Evolutionary conservation across 2,888 invertebrate species (phyloP), one percentile per base, ranked within the genome.

Genomic region (Apamea monoglypha): DNA sequence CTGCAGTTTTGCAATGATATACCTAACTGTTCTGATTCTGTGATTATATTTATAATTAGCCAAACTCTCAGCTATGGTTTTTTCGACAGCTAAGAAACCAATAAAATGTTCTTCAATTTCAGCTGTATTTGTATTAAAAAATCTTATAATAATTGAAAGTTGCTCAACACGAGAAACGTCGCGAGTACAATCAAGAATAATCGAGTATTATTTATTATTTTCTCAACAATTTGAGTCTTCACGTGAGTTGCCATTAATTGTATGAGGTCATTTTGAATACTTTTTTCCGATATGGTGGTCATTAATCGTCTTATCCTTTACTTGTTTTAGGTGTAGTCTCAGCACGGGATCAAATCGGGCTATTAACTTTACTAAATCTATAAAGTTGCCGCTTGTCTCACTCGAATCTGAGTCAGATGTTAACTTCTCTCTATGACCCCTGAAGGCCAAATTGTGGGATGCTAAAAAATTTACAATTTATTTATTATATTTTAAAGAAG

Each of bases 111-210:
- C 59, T 29, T 29, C n/a, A 29, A 29, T 29, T 29, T 29, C 14
- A 29, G n/a, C 14, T 59, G 59, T 29, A 16, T 59, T 29, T 59
- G n/a, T 59, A 29, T 59, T 29, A 29, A n/a, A 12, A 59, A 59
- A 59, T n/a, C 59, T n/a, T 59, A n/a, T n/a, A 59, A n/a, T 59
- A 59, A n/a, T 59, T n/a, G n/a, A 59, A 59, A 59, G n/a, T 59
- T 29, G 59, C n/a, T 59, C 59, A 59, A 59, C 14, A 59, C 59
- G n/a, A 59, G 59, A 59, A 59, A 59, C 59, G n/a, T 59, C n/a
- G 59, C 59, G 14, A 59, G n/a, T n/a, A 59, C 59, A 59, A 59
- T 59, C 14, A 29, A 29, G 59, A 29, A n/a, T 59, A 29, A 29
- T 29, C n/a, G 59, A 59, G 59, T 59, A 59, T 6, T 29, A 59